A percentile compares a stretch with the other conserved stretches of the same genome.
Evolutionary conservation across 2,888 invertebrate species (phyloP).

Genomic region (Dicranocentrus wangi): DNA sequence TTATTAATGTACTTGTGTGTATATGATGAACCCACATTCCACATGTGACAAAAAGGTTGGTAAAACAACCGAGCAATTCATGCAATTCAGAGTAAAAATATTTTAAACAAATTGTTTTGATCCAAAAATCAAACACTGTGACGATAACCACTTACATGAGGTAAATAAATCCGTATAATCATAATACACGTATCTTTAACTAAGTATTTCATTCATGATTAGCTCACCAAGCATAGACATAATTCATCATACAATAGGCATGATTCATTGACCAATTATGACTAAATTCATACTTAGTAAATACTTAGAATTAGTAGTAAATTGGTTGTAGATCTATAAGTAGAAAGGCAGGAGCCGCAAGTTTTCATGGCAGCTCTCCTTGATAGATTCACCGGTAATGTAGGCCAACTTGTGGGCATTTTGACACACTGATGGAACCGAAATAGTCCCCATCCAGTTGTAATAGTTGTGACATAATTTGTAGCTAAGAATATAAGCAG

Average conservation of each 20-base stretch:
- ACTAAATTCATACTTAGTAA: too few species aligned
- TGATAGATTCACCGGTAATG: slow-evolving; percentile 90
- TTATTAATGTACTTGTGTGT: slow-evolving; percentile 21
- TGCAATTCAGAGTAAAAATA: slow-evolving; percentile 4
- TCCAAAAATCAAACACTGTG: slow-evolving; percentile 31
- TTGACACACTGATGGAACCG: slow-evolving; percentile 75
- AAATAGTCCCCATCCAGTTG: slow-evolving; percentile 83
- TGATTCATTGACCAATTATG: too few species aligned
- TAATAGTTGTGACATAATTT: slow-evolving; percentile 92
- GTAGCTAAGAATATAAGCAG: slow-evolving; percentile 75
- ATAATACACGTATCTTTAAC: not conserved
- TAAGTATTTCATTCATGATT: too few species aligned
- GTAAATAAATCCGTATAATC: slow-evolving; percentile 10
- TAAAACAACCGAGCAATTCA: slow-evolving; percentile 26
- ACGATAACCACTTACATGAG: slow-evolving; percentile 37
- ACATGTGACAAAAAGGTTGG: slow-evolving; percentile 20
- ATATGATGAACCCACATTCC: slow-evolving; percentile 8
- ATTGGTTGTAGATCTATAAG: too few species aligned
- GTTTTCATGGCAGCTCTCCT: too few species aligned
- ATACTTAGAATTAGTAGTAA: too few species aligned
- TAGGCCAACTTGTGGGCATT: slow-evolving; percentile 95
- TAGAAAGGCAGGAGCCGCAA: too few species aligned
- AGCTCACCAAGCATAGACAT: too few species aligned
- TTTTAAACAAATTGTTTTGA: not conserved
- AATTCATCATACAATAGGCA: too few species aligned